Evolutionary conservation across 1,140 invertebrate genomes (phyloP).

Genomic region (Drosophila chauvacae): DNA sequence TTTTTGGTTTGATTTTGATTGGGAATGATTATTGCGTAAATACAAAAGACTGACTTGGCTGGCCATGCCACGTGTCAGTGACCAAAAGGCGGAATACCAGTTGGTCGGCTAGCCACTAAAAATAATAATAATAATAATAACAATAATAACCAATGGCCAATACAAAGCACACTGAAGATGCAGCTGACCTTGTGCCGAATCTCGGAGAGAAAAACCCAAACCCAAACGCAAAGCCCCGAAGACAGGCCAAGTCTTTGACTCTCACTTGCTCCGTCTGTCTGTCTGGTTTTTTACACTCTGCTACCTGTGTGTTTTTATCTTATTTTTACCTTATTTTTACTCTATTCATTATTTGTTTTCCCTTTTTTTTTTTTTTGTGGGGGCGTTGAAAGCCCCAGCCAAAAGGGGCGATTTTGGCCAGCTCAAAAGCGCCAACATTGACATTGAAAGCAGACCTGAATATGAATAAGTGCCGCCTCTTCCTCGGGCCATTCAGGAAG

Average conservation of each 20-base stretch:
- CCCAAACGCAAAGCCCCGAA: constrained; percentile 17
- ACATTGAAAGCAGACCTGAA: constrained; percentile 65
- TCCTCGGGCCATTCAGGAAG: constrained; percentile 37
- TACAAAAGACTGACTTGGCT: not conserved
- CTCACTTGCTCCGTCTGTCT: not conserved
- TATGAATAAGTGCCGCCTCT: constrained; percentile 13
- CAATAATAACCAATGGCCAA: constrained; percentile 4
- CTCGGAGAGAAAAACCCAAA: constrained; percentile 44
- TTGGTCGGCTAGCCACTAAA: not conserved
- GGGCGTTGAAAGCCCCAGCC: constrained; percentile 51
- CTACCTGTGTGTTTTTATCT: constrained; percentile 1
- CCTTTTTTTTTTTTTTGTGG: constrained; percentile 29
- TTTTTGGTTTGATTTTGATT: not conserved
- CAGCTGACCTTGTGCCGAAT: constrained; percentile 80
- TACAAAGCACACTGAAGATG: constrained; percentile 58
- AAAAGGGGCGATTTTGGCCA: constrained; percentile 32
- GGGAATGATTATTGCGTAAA: constrained; percentile 56
- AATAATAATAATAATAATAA: constrained; percentile 6
- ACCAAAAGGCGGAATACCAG: constrained; percentile 20
- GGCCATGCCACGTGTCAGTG: constrained; percentile 56
- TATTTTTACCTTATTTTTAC: not conserved
- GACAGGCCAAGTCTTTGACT: constrained; percentile 21
- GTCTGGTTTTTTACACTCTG: not conserved
- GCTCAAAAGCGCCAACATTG: constrained; percentile 49
- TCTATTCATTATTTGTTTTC: constrained; percentile 13